These are phyloP conservation scores for Microctonus hyperodae DNA, from an alignment of 2,888 invertebrate species.

Conservation along the genomic window DNA sequence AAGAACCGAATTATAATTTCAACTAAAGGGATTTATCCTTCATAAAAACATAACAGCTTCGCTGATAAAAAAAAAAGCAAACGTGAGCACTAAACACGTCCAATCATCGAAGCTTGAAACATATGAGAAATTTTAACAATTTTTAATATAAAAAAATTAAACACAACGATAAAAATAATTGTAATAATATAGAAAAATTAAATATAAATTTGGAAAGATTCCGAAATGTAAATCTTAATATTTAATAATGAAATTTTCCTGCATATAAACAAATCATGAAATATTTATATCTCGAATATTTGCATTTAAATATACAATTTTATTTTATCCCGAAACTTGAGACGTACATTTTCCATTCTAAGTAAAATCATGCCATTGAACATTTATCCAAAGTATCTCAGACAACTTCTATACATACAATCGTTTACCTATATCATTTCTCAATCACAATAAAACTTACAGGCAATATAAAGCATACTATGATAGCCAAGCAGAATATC, in stretches of 20 bases:
- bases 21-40: too few relatives aligned
- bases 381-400: constrained; percentile 3
- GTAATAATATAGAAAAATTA: constrained; percentile 3
- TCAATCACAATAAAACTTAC: background rate
- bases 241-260: background rate
- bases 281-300: constrained; percentile 22
- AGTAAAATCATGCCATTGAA: background rate
- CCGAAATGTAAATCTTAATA: background rate
- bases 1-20: too few relatives aligned
- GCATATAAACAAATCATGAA: background rate
- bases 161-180: background rate
- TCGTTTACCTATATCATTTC: background rate
- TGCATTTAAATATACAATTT: constrained; percentile 35
- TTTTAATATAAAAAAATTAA: too few relatives aligned
- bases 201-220: background rate
- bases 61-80: too few relatives aligned
- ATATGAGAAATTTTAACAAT: too few relatives aligned
- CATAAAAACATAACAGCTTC: too few relatives aligned
- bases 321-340: constrained; percentile 19
- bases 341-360: constrained; percentile 1
- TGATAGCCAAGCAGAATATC: background rate
- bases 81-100: too few relatives aligned
- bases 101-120: too few relatives aligned
- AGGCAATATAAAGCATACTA: background rate
- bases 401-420: background rate